A percentile compares a stretch with the other conserved stretches of the same genome.
Conservation (phyloP, 2,888 invertebrate genomes). For the Lepeophtheirus nordmannii region DNA sequence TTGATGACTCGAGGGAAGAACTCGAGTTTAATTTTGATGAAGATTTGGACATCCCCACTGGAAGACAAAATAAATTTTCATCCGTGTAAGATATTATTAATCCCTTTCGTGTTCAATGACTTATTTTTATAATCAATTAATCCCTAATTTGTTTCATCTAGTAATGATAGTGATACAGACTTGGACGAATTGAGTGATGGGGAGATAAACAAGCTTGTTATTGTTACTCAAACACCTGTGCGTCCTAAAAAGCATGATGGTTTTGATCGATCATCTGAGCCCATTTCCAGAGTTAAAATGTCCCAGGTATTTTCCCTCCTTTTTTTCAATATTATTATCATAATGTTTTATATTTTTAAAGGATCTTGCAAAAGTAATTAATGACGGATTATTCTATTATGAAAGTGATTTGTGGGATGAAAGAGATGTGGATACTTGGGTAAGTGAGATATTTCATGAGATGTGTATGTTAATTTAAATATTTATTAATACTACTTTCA, state of each 20-base stretch:
- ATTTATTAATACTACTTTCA: constrained; percentile 26
- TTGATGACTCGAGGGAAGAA: constrained; percentile 50
- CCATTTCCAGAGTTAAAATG: constrained; percentile 77
- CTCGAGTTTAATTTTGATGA: constrained; percentile 94
- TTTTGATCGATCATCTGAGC: constrained; percentile 75
- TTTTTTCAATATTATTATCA: not conserved
- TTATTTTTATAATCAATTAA: not conserved
- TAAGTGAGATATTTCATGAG: constrained; percentile 30
- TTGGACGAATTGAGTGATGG: constrained; percentile 69
- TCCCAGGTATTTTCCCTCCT: constrained; percentile 42
- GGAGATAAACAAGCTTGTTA: constrained; percentile 80
- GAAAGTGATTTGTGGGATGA: constrained; percentile 83
- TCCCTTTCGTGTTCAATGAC: not conserved
- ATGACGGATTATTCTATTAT: constrained; percentile 87
- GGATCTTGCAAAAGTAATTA: constrained; percentile 83
- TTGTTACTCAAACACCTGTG: constrained; percentile 61
- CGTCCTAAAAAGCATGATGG: constrained; percentile 29
- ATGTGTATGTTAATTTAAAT: not conserved
- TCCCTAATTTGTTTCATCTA: not conserved
- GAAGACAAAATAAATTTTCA: constrained; percentile 64
- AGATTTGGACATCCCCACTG: constrained; percentile 66
- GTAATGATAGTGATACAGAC: constrained; percentile 26
- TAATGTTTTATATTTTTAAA: not conserved
- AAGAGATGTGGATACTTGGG: constrained; percentile 37
- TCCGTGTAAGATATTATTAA: constrained; percentile 44